phyloP scores from a whole-genome alignment of 2,113 vertebrate species.

The Aphyosemion australe region DNA sequence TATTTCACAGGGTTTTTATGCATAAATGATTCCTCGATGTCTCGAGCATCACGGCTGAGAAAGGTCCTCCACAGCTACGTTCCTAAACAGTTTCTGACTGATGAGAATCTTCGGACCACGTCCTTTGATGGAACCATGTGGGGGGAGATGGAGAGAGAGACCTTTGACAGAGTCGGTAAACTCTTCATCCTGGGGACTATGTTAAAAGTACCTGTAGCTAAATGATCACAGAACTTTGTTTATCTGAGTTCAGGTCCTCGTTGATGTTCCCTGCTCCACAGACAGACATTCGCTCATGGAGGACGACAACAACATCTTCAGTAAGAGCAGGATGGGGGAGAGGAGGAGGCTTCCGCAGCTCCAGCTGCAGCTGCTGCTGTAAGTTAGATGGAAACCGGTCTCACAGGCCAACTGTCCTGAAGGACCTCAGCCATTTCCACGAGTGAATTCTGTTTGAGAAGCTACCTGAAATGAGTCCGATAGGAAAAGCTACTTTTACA shows the following conservation, averaged over 20 bases:
- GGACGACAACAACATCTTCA: constrained; percentile 94
- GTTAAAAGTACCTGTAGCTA: background rate
- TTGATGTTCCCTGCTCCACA: constrained; percentile 94
- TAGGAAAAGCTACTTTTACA: no score
- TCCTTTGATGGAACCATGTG: constrained; percentile 87
- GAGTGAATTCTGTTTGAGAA: no score
- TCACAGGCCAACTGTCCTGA: no score
- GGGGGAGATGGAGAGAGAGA: constrained; percentile 79
- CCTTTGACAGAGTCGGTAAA: constrained; percentile 86
- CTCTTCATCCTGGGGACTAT: background rate
- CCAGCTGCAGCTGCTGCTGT: constrained; percentile 91
- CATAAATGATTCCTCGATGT: constrained; percentile 85
- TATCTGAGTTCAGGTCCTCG: constrained; percentile 84
- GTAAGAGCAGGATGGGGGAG: constrained; percentile 82
- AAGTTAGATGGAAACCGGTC: no score
- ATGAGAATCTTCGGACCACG: constrained; percentile 78
- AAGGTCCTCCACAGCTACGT: constrained; percentile 84
- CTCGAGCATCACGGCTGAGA: constrained; percentile 82
- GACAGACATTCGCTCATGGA: constrained; percentile 91
- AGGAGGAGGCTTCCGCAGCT: constrained; percentile 87
- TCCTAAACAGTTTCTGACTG: constrained; percentile 75
- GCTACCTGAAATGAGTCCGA: no score
- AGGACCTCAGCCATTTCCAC: no score
- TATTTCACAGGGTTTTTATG: constrained; percentile 81
- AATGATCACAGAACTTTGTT: background rate